phyloP scores from a whole-genome alignment of 2,797 vertebrate species.

The Fringilla coelebs region DNA sequence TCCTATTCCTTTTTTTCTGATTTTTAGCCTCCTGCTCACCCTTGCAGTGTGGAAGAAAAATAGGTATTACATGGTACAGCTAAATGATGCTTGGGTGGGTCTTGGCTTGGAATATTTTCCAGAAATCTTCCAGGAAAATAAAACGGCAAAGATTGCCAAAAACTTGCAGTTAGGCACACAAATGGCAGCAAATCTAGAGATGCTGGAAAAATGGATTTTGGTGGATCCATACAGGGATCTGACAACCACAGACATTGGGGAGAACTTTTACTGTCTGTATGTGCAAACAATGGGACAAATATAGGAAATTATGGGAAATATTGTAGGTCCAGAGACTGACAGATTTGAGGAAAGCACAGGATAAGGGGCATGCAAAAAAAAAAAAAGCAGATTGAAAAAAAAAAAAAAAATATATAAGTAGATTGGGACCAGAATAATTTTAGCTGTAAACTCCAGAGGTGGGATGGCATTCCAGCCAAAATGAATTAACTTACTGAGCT shows the following conservation, averaged over 20 bases:
- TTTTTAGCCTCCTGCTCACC: background rate
- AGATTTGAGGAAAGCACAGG: background rate
- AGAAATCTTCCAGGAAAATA: background rate
- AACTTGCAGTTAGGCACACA: background rate
- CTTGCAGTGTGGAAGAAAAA: background rate
- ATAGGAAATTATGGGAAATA: background rate
- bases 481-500: background rate
- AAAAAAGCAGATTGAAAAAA: background rate
- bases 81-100: background rate
- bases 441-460: background rate
- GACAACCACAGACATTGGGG: background rate
- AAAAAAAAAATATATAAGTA: background rate
- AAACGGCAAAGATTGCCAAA: background rate
- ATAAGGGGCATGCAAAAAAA: background rate
- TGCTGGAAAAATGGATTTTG: background rate
- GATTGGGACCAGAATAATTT: background rate
- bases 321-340: background rate
- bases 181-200: background rate
- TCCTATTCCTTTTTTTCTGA: background rate
- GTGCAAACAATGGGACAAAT: background rate
- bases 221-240: background rate
- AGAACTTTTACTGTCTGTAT: background rate
- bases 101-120: background rate
- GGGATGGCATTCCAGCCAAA: background rate
- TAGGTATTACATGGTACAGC: fast-evolving